phyloP scores from a whole-genome alignment of 2,113 vertebrate genomes.

The Psittacus erithacus region DNA sequence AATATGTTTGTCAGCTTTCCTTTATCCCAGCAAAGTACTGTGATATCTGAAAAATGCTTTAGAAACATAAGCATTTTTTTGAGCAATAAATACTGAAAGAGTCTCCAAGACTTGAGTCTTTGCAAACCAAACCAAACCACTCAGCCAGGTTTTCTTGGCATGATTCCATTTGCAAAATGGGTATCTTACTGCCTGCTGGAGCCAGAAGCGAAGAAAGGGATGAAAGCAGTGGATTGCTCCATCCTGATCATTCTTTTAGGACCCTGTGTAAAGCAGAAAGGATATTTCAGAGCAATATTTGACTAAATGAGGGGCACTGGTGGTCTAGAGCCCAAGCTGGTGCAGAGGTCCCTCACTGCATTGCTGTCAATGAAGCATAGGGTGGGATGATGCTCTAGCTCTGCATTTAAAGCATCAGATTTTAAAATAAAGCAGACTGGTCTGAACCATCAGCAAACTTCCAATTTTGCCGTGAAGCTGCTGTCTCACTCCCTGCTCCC shows the following conservation, averaged over 20 bases:
- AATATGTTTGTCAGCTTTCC: neutral
- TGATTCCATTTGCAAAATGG: neutral
- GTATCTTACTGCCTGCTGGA: neutral
- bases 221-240: neutral
- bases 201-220: neutral
- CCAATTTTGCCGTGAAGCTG: neutral
- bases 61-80: neutral
- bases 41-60: neutral
- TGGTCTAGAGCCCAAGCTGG: neutral
- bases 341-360: accelerated
- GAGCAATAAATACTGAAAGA: neutral
- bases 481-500: neutral
- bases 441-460: neutral
- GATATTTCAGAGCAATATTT: accelerated
- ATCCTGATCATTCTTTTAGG: neutral
- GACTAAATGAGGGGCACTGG: neutral
- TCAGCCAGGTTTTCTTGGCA: neutral
- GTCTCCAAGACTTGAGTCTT: neutral
- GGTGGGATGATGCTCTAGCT: neutral
- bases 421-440: neutral
- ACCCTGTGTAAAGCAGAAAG: neutral
- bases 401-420: neutral
- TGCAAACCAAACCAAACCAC: neutral
- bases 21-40: neutral
- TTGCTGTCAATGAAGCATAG: accelerated